Conservation (phyloP, 1,140 invertebrate species). For the Lasioglossum albipes region DNA sequence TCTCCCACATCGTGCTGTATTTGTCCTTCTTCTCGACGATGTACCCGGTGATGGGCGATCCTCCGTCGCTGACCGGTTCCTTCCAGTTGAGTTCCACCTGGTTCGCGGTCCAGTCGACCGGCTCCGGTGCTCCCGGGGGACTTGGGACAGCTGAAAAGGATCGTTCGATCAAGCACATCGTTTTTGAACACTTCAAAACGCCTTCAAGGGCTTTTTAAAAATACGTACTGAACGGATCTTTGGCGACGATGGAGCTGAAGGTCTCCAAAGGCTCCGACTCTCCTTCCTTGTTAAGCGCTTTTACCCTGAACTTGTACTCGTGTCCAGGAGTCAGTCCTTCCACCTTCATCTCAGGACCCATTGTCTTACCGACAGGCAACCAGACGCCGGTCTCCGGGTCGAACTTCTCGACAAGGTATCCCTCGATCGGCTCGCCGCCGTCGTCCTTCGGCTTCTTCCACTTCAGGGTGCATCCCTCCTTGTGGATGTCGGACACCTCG, state of each 20-base stretch:
- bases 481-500: conserved; percentile 96
- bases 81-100: conserved; percentile 94
- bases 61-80: conserved; percentile 91
- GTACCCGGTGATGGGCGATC: conserved; percentile 95
- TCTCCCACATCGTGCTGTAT: conserved; percentile 95
- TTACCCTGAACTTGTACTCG: conserved; percentile 98
- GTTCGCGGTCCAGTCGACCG: conserved; percentile 94
- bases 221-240: conserved; percentile 96
- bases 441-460: conserved; percentile 99
- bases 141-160: conserved; percentile 85
- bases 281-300: conserved; percentile 97
- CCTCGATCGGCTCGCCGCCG: conserved; percentile 96
- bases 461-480: conserved; percentile 96
- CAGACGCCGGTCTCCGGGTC: conserved; percentile 94
- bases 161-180: not conserved
- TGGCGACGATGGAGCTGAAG: conserved; percentile 93
- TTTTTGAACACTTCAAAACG: too few species aligned
- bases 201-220: not conserved
- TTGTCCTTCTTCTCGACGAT: conserved; percentile 99
- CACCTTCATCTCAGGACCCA: conserved; percentile 92
- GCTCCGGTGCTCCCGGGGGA: conserved; percentile 91
- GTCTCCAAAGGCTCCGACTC: conserved; percentile 98
- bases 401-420: conserved; percentile 97
- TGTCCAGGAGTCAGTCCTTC: conserved; percentile 94
- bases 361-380: conserved; percentile 91